phyloP scores from a whole-genome alignment of 1,140 invertebrate species.

The Tribolium castaneum region DNA sequence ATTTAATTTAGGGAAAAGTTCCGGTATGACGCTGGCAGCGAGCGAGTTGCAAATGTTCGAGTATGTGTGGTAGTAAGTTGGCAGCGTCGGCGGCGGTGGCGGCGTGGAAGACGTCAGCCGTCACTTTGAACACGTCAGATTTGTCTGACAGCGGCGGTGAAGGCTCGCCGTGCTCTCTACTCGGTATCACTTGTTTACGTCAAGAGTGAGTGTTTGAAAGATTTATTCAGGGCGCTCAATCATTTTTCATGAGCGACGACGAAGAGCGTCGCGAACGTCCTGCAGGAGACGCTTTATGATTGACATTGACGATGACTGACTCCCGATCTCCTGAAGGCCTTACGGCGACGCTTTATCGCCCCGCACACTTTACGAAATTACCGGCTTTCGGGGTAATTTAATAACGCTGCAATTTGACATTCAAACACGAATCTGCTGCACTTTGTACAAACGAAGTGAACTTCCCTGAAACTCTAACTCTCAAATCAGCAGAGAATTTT shows the following conservation, averaged over 20 bases:
- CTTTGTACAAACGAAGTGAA: neutral
- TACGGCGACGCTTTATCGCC: conserved; percentile 10
- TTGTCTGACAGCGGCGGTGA: conserved; percentile 51
- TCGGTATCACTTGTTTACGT: conserved; percentile 56
- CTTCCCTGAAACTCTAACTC: neutral
- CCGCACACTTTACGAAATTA: neutral
- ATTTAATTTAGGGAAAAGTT: neutral
- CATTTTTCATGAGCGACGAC: conserved; percentile 52
- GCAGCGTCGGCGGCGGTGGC: neutral
- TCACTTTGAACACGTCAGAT: conserved; percentile 52
- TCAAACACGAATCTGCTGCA: neutral
- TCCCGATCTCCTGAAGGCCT: conserved; percentile 19
- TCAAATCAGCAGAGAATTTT: too few species aligned
- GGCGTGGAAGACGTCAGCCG: conserved; percentile 42
- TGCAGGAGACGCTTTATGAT: conserved; percentile 40
- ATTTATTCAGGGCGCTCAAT: conserved; percentile 54
- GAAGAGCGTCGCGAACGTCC: conserved; percentile 39
- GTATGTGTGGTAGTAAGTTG: neutral
- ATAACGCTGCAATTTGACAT: neutral
- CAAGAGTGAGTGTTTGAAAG: conserved; percentile 53
- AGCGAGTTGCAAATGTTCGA: neutral
- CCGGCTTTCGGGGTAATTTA: neutral
- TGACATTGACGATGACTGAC: conserved; percentile 47
- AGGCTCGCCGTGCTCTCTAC: conserved; percentile 43
- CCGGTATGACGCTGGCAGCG: neutral